phyloP scores from a whole-genome alignment of 2,888 invertebrate genomes.

The Chloroclystis v-ata region DNA sequence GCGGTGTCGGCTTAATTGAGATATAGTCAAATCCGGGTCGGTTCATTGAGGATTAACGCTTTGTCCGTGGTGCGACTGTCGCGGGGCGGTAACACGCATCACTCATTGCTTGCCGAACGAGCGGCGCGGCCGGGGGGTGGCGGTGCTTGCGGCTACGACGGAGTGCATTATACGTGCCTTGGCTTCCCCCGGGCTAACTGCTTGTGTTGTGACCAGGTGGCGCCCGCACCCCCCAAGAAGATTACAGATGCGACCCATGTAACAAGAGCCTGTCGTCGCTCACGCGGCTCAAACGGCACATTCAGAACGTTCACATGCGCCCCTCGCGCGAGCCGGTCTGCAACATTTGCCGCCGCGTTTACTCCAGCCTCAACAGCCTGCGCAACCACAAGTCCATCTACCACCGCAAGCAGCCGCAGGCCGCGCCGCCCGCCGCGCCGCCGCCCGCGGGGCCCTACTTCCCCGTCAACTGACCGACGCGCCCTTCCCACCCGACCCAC shows the following conservation, averaged over 20 bases:
- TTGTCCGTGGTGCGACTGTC: conserved; percentile 49
- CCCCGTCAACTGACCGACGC: conserved; percentile 30
- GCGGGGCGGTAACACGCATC: conserved; percentile 62
- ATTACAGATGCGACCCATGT: conserved; percentile 94
- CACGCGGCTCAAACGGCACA: conserved; percentile 92
- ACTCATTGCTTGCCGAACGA: conserved; percentile 25
- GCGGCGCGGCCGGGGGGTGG: conserved; percentile 72
- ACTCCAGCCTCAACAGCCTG: conserved; percentile 93
- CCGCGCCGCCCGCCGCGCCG: conserved; percentile 62
- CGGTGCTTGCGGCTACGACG: conserved; percentile 77
- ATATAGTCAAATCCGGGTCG: conserved; percentile 49
- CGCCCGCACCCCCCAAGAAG: conserved; percentile 88
- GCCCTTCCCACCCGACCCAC: conserved; percentile 35
- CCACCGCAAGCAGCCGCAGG: conserved; percentile 89
- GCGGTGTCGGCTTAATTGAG: conserved; percentile 62
- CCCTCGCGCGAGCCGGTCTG: conserved; percentile 94
- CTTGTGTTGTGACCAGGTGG: conserved; percentile 82
- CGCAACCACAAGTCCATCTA: conserved; percentile 96
- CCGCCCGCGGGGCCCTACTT: conserved; percentile 39
- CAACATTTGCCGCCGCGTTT: conserved; percentile 94
- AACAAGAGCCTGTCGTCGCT: conserved; percentile 93
- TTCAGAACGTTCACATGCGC: conserved; percentile 94
- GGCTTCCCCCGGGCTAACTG: conserved; percentile 74
- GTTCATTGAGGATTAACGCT: conserved; percentile 69
- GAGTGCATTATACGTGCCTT: conserved; percentile 76